These are phyloP conservation scores for Rattus rattus DNA, from an alignment of 2,113 vertebrate genomes.

Conservation along the genomic window DNA sequence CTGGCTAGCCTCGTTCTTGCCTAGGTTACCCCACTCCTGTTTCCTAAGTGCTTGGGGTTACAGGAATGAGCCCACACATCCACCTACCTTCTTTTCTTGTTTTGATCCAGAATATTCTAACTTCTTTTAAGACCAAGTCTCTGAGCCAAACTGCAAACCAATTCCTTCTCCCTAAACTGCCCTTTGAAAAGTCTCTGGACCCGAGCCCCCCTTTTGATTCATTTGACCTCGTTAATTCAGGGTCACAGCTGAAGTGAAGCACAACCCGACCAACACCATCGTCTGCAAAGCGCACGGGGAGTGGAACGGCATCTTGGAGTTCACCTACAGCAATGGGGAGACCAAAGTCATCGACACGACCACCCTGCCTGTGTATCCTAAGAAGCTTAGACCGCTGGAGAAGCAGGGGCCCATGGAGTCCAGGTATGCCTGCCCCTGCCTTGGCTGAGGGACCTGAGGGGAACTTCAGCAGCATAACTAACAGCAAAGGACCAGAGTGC, in stretches of 20 bases:
- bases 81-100: neutral
- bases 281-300: constrained; percentile 97
- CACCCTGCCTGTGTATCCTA: constrained; percentile 91
- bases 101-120: neutral
- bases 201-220: neutral
- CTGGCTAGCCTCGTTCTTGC: neutral
- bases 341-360: constrained; percentile 95
- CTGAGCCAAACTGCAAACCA: neutral
- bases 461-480: neutral
- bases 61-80: neutral
- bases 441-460: neutral
- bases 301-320: constrained; percentile 96
- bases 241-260: constrained; percentile 96
- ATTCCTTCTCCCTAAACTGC: too few relatives aligned
- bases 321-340: constrained; percentile 95
- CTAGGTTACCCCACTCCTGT: neutral
- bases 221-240: constrained; percentile 78
- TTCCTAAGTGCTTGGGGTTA: neutral
- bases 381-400: constrained; percentile 91
- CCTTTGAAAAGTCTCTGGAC: neutral
- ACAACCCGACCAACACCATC: constrained; percentile 93
- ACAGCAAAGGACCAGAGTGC: fast-evolving
- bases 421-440: constrained; percentile 85
- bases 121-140: constrained; percentile 35
- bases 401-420: constrained; percentile 93